Conservation (phyloP, 2,113 vertebrate species). For the Gallinago media region DNA sequence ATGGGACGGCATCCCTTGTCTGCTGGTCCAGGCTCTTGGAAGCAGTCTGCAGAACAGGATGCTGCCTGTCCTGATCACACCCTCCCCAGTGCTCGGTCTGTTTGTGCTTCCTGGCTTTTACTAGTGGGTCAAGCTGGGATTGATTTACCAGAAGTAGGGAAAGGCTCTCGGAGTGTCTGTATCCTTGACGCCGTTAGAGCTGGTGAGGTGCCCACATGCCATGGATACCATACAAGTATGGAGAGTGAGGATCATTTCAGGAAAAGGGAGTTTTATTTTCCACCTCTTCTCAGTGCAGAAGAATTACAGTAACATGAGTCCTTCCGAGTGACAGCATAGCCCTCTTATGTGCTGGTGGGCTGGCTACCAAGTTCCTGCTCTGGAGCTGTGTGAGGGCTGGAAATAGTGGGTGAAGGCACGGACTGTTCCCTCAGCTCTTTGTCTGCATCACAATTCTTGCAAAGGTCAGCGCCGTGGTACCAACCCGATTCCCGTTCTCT, state of each 20-base stretch:
- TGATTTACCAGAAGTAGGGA: conserved; percentile 7
- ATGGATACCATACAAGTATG: background rate
- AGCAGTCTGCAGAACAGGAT: background rate
- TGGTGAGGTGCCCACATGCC: conserved; percentile 14
- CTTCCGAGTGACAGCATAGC: background rate
- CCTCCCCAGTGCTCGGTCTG: accelerated
- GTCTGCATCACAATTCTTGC: background rate
- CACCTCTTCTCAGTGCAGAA: background rate
- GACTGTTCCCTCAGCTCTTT: background rate
- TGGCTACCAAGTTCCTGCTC: conserved; percentile 23
- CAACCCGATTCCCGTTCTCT: background rate
- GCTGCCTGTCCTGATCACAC: background rate
- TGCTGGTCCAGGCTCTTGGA: background rate
- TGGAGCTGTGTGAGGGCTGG: background rate
- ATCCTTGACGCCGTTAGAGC: background rate
- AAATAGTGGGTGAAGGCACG: background rate
- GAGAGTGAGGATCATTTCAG: background rate
- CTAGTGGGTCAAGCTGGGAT: background rate
- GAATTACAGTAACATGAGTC: conserved; percentile 16
- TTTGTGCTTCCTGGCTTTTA: background rate
- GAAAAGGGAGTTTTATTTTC: conserved; percentile 26
- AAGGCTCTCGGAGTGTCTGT: background rate
- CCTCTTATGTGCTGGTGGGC: background rate
- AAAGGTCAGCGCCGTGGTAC: background rate
- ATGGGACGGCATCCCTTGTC: background rate